Conservation (phyloP, 2,888 invertebrate genomes). For the Drosophila mulleri region DNA sequence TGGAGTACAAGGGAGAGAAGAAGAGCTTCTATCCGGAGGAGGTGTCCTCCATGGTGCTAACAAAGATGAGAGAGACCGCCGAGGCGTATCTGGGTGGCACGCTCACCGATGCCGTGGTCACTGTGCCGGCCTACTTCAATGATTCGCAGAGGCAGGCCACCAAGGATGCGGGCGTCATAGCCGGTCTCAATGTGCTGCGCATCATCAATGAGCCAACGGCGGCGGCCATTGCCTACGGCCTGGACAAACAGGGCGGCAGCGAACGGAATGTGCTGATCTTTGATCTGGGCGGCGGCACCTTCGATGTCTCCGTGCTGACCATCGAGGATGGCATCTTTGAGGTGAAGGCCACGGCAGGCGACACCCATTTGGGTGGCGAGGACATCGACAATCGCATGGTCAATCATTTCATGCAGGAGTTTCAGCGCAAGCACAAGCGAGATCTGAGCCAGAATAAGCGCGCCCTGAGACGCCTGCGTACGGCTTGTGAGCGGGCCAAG, state of each 20-base stretch:
- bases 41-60: conserved; percentile 96
- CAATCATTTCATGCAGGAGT: conserved; percentile 94
- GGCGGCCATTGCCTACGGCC: conserved; percentile 96
- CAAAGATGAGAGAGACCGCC: conserved; percentile 94
- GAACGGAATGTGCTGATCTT: conserved; percentile 92
- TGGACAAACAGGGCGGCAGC: conserved; percentile 92
- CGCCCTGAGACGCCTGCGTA: conserved; percentile 94
- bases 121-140: conserved; percentile 93
- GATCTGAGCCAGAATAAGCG: conserved; percentile 93
- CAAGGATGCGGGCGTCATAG: conserved; percentile 93
- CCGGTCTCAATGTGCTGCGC: conserved; percentile 95
- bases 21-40: conserved; percentile 97
- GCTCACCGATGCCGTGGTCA: conserved; percentile 91
- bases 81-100: conserved; percentile 89
- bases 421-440: conserved; percentile 96
- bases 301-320: conserved; percentile 94
- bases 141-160: conserved; percentile 91
- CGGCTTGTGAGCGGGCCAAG: conserved; percentile 95
- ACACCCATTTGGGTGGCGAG: conserved; percentile 83
- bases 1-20: conserved; percentile 94
- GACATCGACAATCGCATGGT: conserved; percentile 93
- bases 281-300: conserved; percentile 91
- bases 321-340: conserved; percentile 98
- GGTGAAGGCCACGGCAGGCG: conserved; percentile 92
- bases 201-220: conserved; percentile 97